Conservation (phyloP, 1,140 invertebrate species). For the Bradynema listronoti region DNA sequence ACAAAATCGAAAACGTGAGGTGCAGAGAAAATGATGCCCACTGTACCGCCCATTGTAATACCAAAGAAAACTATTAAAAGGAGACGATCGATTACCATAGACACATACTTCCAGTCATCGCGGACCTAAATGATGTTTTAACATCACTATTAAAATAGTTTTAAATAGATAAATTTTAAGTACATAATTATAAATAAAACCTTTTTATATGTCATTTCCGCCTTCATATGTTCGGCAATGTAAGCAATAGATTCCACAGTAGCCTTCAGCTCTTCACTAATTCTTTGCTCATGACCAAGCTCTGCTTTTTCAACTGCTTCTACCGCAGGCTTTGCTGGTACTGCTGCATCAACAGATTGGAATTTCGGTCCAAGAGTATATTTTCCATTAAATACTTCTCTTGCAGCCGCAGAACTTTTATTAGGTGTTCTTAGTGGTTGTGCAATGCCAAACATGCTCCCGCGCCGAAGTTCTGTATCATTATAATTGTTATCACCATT, state of each 20-base stretch:
- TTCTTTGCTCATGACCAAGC: constrained; percentile 61
- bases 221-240: constrained; percentile 61
- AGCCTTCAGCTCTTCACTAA: constrained; percentile 44
- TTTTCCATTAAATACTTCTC: constrained; percentile 25
- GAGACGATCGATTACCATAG: constrained; percentile 66
- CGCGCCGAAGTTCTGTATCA: no score
- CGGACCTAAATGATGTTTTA: no score
- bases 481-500: no score
- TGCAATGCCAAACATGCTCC: no score
- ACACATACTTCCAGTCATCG: constrained; percentile 99
- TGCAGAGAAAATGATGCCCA: constrained; percentile 95
- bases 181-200: constrained; percentile 55
- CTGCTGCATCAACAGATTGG: neutral
- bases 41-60: constrained; percentile 82
- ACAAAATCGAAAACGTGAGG: constrained; percentile 98
- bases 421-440: neutral
- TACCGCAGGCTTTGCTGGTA: constrained; percentile 59
- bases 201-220: constrained; percentile 72
- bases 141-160: no score
- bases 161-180: neutral
- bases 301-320: constrained; percentile 82
- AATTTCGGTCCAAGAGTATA: constrained; percentile 63
- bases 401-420: constrained; percentile 8
- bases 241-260: constrained; percentile 61
- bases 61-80: constrained; percentile 60